Conservation (phyloP, 1,140 invertebrate species). For the Brachionus paranguensis region DNA sequence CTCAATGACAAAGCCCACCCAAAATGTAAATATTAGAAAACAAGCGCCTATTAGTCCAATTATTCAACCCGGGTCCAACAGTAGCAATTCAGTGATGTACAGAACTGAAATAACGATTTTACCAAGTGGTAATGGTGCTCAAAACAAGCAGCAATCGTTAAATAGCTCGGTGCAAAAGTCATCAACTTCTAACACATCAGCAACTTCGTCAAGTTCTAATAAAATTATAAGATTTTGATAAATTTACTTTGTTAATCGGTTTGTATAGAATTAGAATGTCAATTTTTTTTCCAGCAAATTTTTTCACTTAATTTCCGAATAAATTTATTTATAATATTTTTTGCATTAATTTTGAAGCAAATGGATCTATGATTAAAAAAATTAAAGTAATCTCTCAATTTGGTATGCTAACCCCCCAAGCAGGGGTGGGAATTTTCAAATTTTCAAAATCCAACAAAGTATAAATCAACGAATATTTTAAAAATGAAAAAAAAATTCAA, state of each 20-base stretch:
- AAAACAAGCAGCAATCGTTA: background rate
- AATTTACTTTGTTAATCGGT: background rate
- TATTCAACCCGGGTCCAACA: background rate
- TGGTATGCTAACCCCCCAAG: no score
- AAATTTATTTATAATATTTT: no score
- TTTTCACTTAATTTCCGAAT: no score
- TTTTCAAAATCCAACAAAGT: no score
- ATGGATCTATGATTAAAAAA: no score
- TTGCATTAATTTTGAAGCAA: no score
- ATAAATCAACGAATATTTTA: no score
- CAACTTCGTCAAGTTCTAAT: background rate
- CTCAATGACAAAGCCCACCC: background rate
- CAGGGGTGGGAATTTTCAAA: no score
- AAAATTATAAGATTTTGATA: slow-evolving; percentile 10
- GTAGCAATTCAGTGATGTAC: background rate
- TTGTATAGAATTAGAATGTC: background rate
- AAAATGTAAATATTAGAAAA: background rate
- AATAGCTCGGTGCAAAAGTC: background rate
- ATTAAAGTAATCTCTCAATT: no score
- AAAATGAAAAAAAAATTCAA: no score
- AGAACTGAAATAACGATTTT: slow-evolving; percentile 16
- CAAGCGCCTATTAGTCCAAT: background rate
- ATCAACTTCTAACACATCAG: background rate
- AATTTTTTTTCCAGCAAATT: no score
- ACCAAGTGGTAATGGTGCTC: background rate